Evolutionary conservation across 2,888 invertebrate species (phyloP).

Genomic region (Mythimna pallens): DNA sequence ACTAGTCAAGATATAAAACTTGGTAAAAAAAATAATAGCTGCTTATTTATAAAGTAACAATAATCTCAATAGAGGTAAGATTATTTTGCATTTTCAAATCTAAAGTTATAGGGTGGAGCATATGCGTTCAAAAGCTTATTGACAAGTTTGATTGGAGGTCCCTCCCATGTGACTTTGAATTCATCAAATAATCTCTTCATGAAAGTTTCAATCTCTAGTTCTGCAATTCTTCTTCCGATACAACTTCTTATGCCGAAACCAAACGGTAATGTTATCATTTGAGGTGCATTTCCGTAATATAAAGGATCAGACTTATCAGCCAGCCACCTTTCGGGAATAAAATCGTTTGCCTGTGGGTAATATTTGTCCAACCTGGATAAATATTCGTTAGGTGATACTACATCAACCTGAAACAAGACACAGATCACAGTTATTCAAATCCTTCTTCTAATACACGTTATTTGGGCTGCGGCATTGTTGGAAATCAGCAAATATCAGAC

Average conservation of each 20-base stretch:
- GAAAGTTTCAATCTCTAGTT: conserved; percentile 92
- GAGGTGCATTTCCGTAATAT: conserved; percentile 87
- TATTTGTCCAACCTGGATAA: conserved; percentile 90
- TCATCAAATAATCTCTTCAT: conserved; percentile 79
- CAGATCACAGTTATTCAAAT: neutral
- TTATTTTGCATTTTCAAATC: conserved; percentile 60
- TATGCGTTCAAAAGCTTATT: conserved; percentile 78
- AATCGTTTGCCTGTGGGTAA: conserved; percentile 90
- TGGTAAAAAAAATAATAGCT: neutral
- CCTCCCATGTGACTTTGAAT: conserved; percentile 81
- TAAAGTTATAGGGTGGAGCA: conserved; percentile 73
- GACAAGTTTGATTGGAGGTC: conserved; percentile 78
- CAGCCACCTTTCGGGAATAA: conserved; percentile 93
- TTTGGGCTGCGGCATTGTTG: too few relatives aligned
- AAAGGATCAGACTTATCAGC: conserved; percentile 86
- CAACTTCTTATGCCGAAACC: conserved; percentile 93
- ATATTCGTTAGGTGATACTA: conserved; percentile 94
- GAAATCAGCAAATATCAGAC: neutral
- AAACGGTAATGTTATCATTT: conserved; percentile 92
- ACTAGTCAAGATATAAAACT: neutral
- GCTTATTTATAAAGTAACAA: neutral
- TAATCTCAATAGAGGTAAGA: neutral
- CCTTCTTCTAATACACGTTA: too few relatives aligned
- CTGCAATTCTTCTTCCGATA: conserved; percentile 93
- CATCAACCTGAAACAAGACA: conserved; percentile 91